phyloP scores from a whole-genome alignment of 2,888 invertebrate genomes.

The Xanthostigma xanthostigma region DNA sequence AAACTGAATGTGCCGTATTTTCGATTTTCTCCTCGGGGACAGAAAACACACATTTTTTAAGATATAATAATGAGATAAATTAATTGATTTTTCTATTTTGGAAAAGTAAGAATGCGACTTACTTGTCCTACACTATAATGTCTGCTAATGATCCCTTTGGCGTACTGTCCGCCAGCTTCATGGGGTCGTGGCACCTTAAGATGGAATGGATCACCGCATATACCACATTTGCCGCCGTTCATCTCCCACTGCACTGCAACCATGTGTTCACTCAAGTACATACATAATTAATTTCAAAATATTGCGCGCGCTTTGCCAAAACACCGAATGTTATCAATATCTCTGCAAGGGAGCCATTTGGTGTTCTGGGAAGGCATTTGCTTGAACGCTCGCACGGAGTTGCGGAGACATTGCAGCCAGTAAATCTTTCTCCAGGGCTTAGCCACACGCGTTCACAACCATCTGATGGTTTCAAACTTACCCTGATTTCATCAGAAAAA shows the following conservation, averaged over 20 bases:
- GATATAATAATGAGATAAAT: background rate
- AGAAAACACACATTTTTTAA: background rate
- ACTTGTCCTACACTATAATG: slow-evolving; percentile 75
- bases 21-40: too few species aligned
- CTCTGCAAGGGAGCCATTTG: too few species aligned
- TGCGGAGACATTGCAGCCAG: too few species aligned
- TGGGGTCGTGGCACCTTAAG: slow-evolving; percentile 61
- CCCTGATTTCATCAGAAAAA: too few species aligned
- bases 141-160: slow-evolving; percentile 68
- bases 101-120: slow-evolving; percentile 12
- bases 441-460: too few species aligned
- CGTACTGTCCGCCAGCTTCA: slow-evolving; percentile 76
- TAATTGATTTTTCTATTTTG: background rate
- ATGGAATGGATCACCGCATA: slow-evolving; percentile 78
- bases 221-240: slow-evolving; percentile 73
- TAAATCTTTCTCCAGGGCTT: too few species aligned
- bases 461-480: too few species aligned
- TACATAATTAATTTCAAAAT: background rate
- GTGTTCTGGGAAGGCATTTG: too few species aligned
- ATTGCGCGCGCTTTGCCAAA: background rate
- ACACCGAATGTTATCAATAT: too few species aligned
- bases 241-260: slow-evolving; percentile 71
- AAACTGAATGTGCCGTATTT: too few species aligned
- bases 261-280: slow-evolving; percentile 1
- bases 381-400: too few species aligned